Base-by-base conservation (phyloP, 2,113 vertebrate species). In the Leucopsar rothschildi region DNA sequence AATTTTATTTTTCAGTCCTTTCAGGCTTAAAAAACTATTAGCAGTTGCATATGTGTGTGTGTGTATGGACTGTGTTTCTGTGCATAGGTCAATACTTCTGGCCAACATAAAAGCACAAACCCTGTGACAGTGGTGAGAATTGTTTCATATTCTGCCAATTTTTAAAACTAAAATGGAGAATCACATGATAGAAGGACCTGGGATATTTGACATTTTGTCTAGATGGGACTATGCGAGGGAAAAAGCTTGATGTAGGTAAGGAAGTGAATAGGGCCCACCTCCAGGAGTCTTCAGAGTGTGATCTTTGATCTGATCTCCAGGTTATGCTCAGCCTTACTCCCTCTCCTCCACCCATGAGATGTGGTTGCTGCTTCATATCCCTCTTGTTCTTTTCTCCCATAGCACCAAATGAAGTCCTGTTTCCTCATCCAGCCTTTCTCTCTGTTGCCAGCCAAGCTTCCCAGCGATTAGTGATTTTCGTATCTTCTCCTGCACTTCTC, bases 301-400 rank as follows among this genome's bases (percentile, higher is more conserved):
- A 22, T 75, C 42, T 92, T 88, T 45, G 39, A 39, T 65, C 35
- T 22, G 27, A 22, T 71, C 61, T 78, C 49, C 0, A 0, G 8
- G 24, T 80, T 77, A 25, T 15, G 13, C 84, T 69, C 22, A 44
- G 71, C 83, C 50, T 53, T 31, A 2, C 60, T 61, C 15, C 52
- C 55, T 57, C 59, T 77, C 23, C 65, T 59, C 71, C 0, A 0
- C 4, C 1, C 16, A 5, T 2, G 11, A 72, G 53, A 31, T 27
- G 22, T 33, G 21, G 15, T 55, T 63, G 40, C 52, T 82, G 9
- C 73, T 75, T 86, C 81, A 78, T 44, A 29, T 45, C 0, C 0
- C 35, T 75, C 29, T 47, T 42, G 35, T 44, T 86, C 28, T 82
- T 82, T 61, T 35, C 47, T 65, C 87, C 69, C 39, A 12, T 25